Evolutionary conservation across 2,113 vertebrate species (phyloP), one percentile per base, ranked within the genome.

Genomic region (Clarias batrachus): DNA sequence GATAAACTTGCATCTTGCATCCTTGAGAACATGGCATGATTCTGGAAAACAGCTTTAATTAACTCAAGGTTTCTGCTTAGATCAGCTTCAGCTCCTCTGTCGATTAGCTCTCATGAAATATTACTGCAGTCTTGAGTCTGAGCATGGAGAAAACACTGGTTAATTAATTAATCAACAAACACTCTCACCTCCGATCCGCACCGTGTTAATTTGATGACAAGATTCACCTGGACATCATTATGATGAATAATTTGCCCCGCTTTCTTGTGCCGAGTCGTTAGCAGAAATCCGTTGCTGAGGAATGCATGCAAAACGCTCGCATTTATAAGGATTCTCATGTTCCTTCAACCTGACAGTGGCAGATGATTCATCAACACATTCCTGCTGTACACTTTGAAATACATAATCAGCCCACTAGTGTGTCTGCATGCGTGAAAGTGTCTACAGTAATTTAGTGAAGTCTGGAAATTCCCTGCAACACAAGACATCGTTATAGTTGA

Each of bases 91-190:
- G 85, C 91, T 89, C 90, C 82, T 86, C 73, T 80, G 92, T 94
- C 91, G 91, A 92, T 94, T 94, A 93, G 89, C 91, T 92, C 83
- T 90, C 23, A 90, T 93, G 93, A 95, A 94, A 94, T 94, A 94
- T 94, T 91, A 91, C 91, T 88, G 57, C 85, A 92, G 92, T 93
- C 93, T 94, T 92, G 91, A 92, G 92, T 92, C 93, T 90, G 94
- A 93, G 92, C 91, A 92, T 91, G 91, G 89, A 91, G 93, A 93
- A 94, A 93, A 94, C 93, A 91, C 91, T 83, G 21, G 83, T 85
- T 84, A 90, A 93, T 93, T 94, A 93, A 95, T 94, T 94, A 93
- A 93, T 93, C 92, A 92, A 93, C 91, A 91, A 92, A 76, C 54
- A 83, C 90, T 90, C 90, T 92, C 91, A 92, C 86, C 92, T 88